Evolutionary conservation across 1,140 invertebrate species (phyloP), one percentile per base, ranked within the genome.

Genomic region (Thereuonema tuberculata): DNA sequence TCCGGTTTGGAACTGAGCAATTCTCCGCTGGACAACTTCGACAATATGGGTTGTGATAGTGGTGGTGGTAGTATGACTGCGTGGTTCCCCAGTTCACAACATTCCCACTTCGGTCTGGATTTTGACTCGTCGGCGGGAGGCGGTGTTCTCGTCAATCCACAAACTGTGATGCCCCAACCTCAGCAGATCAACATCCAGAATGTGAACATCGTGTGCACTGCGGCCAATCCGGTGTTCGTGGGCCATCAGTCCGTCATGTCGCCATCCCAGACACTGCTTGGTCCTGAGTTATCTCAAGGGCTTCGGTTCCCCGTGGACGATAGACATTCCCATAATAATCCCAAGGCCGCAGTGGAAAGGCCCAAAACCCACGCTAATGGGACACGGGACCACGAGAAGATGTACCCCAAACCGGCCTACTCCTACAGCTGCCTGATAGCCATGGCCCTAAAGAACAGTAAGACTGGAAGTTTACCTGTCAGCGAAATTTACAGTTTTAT

Each of bases 401-500:
- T 82, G 1, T 97, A 89, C 70, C 93, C 93, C 0, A 98, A 98
- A 75, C 94, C 94, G 0, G 89, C 91, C 0, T 98, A 96, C 74
- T 97, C 93, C 1, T 98, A 98, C 69, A 95, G 91, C 29, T 98
- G 94, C 76, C 79, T 98, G 59, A 98, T 98, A 68, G 93, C 93
- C 1, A 87, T 98, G 86, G 92, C 95, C 1, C 75, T 98, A 53
- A 98, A 97, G 75, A 98, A 98, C 71, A 96, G 92, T 56, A 81
- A 84, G 65, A 87, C 86, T 57, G 94, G 94, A 52, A 93, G 89
- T 67, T 74, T 98, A 66, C 94, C 94, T 1, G 94, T 98, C 5
- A 95, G 93, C 5, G 94, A 98, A 77, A 98, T 98, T 63, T 98
- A 98, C 73, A 94, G 91, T 72, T 98, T 98, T 71, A 96, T 98